Conservation (phyloP, 2,888 invertebrate species). For the Pheosia gnoma region DNA sequence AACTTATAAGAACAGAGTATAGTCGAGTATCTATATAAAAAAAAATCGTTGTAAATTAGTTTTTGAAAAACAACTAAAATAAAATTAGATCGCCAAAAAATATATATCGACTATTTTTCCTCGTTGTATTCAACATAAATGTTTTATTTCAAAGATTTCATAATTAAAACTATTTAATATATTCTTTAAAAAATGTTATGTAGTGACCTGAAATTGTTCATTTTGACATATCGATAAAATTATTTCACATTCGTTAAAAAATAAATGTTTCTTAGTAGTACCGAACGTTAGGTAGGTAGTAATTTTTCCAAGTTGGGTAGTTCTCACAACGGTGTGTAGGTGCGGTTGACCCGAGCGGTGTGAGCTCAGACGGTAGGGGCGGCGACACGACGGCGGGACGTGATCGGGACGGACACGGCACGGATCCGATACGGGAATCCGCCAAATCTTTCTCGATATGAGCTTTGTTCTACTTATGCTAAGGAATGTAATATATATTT, state of each 20-base stretch:
- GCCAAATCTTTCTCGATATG: background rate
- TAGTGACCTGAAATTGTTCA: slow-evolving; percentile 3
- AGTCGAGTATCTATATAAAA: background rate
- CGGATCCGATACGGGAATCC: background rate
- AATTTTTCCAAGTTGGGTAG: background rate
- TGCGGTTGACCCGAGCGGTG: background rate
- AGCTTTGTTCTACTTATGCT: slow-evolving; percentile 1
- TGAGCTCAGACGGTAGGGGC: slow-evolving; percentile 12
- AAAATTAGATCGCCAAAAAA: slow-evolving; percentile 4
- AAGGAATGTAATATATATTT: slow-evolving; percentile 6
- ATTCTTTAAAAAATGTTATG: background rate
- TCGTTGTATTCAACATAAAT: slow-evolving; percentile 4
- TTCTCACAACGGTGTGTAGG: background rate
- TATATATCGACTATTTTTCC: slow-evolving; percentile 1
- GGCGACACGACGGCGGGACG: slow-evolving; percentile 16
- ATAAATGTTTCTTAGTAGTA: background rate
- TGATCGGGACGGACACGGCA: background rate
- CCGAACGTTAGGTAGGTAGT: slow-evolving; percentile 6
- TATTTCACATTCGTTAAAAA: slow-evolving; percentile 3
- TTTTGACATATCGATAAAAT: slow-evolving; percentile 7
- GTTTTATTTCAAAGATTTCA: background rate
- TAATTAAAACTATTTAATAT: background rate
- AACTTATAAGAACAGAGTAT: slow-evolving; percentile 20
- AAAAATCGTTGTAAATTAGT: slow-evolving; percentile 3
- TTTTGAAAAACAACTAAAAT: slow-evolving; percentile 7